These are phyloP conservation scores for Trichonephila inaurata DNA, from an alignment of 1,140 invertebrate species.

Conservation along the genomic window DNA sequence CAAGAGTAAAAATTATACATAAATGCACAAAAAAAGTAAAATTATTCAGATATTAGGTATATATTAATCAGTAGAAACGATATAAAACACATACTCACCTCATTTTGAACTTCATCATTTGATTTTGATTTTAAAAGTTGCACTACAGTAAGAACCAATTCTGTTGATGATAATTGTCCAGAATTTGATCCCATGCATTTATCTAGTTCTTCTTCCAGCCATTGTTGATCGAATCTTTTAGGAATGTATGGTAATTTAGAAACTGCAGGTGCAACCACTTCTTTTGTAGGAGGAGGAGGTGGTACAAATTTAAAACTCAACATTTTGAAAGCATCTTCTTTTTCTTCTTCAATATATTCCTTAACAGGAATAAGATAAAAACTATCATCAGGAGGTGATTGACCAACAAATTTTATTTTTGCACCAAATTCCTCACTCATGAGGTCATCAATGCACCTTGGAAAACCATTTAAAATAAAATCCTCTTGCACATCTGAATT, in stretches of 20 bases:
- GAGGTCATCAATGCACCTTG: background rate
- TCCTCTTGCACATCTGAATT: slow-evolving; percentile 14
- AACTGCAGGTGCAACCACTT: background rate
- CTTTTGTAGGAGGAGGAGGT: background rate
- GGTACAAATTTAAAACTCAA: slow-evolving; percentile 67
- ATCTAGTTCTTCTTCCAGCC: slow-evolving; percentile 74
- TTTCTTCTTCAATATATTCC: background rate
- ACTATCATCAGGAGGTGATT: slow-evolving; percentile 53
- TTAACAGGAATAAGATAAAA: slow-evolving; percentile 46
- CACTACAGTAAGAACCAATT: slow-evolving; percentile 85
- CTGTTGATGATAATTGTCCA: slow-evolving; percentile 79
- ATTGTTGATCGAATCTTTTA: slow-evolving; percentile 14
- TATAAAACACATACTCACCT: slow-evolving; percentile 81
- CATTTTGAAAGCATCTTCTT: slow-evolving; percentile 41
- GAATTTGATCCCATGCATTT: slow-evolving; percentile 75
- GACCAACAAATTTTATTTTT: slow-evolving; percentile 78
- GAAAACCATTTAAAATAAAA: slow-evolving; percentile 37
- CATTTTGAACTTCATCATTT: slow-evolving; percentile 90
- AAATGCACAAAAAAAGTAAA: too few relatives aligned
- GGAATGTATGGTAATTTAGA: background rate
- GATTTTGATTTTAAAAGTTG: slow-evolving; percentile 85
- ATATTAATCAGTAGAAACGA: background rate
- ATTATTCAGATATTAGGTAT: too few relatives aligned
- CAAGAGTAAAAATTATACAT: too few relatives aligned
- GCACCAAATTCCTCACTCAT: slow-evolving; percentile 78